Percentiles rank a stretch among this genome's conserved stretches.
These are phyloP conservation scores for Centroberyx gerrardi DNA, from an alignment of 2,797 vertebrate species.

Conservation along the genomic window DNA sequence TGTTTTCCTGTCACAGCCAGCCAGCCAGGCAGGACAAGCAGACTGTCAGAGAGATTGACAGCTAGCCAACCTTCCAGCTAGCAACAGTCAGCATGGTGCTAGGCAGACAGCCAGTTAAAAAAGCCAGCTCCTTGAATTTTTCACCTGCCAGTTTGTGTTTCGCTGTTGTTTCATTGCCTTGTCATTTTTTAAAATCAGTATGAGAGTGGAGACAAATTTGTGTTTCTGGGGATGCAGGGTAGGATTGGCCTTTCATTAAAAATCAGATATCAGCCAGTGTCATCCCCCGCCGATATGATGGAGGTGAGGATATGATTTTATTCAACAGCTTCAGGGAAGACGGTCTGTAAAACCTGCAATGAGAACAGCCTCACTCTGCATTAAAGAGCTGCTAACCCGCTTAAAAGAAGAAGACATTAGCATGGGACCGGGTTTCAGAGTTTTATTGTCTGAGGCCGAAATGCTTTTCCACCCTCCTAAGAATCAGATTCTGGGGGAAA, in stretches of 20 bases:
- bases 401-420: background rate
- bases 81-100: constrained; percentile 35
- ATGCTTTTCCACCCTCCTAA: background rate
- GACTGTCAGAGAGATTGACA: constrained; percentile 54
- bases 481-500: background rate
- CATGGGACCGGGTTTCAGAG: background rate
- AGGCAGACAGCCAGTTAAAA: constrained; percentile 35
- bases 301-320: background rate
- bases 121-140: constrained; percentile 47
- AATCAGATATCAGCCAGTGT: constrained; percentile 18
- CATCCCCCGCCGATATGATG: background rate
- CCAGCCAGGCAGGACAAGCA: constrained; percentile 30
- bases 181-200: constrained; percentile 42
- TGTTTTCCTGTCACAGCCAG: constrained; percentile 38
- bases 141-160: constrained; percentile 63
- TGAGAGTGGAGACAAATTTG: constrained; percentile 41
- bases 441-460: background rate
- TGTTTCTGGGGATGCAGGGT: constrained; percentile 30
- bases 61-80: constrained; percentile 42
- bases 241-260: constrained; percentile 24
- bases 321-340: background rate
- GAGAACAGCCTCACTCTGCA: background rate
- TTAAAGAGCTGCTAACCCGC: background rate
- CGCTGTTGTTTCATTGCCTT: constrained; percentile 53
- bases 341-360: background rate